Conservation (phyloP, 2,888 invertebrate genomes). For the Hyposoter dolosus region DNA sequence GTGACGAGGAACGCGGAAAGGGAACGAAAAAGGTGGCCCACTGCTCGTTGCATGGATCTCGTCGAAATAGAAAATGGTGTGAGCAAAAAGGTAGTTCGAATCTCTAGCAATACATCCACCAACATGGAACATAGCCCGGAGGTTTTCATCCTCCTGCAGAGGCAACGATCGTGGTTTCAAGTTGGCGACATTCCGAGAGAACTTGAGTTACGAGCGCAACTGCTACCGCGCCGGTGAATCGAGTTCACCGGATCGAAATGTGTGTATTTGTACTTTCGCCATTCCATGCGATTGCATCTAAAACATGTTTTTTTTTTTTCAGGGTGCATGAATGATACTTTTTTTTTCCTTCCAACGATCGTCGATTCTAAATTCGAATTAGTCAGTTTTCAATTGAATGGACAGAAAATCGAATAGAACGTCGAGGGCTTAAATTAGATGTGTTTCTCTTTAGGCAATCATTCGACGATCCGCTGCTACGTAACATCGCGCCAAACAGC, state of each 20-base stretch:
- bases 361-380: background rate
- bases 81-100: slow-evolving; percentile 71
- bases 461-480: slow-evolving; percentile 20
- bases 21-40: slow-evolving; percentile 57
- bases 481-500: slow-evolving; percentile 34
- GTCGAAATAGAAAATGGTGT: slow-evolving; percentile 61
- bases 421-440: background rate
- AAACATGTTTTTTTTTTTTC: background rate
- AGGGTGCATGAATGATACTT: background rate
- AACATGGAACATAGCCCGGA: slow-evolving; percentile 16
- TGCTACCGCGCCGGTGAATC: slow-evolving; percentile 64
- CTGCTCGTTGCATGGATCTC: slow-evolving; percentile 69
- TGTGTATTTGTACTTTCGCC: slow-evolving; percentile 1
- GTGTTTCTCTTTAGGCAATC: slow-evolving; percentile 4
- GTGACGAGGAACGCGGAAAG: slow-evolving; percentile 49
- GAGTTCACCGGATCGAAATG: slow-evolving; percentile 48
- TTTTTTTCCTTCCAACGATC: background rate
- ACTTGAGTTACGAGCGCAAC: slow-evolving; percentile 73
- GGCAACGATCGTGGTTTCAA: slow-evolving; percentile 63
- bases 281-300: background rate
- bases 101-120: slow-evolving; percentile 1
- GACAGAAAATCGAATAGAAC: background rate
- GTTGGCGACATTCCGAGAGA: slow-evolving; percentile 72
- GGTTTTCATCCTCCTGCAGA: slow-evolving; percentile 32
- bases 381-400: background rate